Percentiles rank a stretch among this genome's conserved stretches.
Conservation (phyloP, 2,797 vertebrate species). For the Clarias platycephalus region DNA sequence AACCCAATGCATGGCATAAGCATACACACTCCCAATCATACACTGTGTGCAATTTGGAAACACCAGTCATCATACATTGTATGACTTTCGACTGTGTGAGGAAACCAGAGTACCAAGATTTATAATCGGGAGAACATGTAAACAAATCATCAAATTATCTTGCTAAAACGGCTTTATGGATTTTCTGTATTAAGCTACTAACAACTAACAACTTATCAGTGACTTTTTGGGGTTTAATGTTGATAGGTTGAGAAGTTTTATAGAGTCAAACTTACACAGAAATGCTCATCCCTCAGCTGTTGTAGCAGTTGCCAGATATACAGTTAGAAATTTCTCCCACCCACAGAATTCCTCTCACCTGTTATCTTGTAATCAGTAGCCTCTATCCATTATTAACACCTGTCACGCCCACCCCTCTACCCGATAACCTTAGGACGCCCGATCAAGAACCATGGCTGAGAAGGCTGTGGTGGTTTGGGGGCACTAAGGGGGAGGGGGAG, state of each 20-base stretch:
- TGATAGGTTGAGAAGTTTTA: slow-evolving; percentile 29
- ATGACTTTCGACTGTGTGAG: too few relatives aligned
- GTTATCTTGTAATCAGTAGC: slow-evolving; percentile 71
- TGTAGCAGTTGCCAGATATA: slow-evolving; percentile 46
- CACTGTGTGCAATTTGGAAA: too few relatives aligned
- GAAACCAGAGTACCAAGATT: too few relatives aligned
- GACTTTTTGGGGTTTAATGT: not conserved
- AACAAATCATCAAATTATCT: too few relatives aligned
- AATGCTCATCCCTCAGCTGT: slow-evolving; percentile 28
- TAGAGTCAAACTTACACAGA: slow-evolving; percentile 42
- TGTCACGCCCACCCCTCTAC: slow-evolving; percentile 63
- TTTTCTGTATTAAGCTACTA: not conserved
- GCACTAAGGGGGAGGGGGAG: not conserved
- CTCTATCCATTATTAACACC: slow-evolving; percentile 73
- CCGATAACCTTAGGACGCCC: slow-evolving; percentile 19
- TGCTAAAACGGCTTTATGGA: not conserved
- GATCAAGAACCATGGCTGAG: not conserved
- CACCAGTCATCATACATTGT: too few relatives aligned
- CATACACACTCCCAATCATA: too few relatives aligned
- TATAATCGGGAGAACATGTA: too few relatives aligned
- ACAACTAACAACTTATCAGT: slow-evolving; percentile 6
- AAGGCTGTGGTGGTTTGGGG: not conserved
- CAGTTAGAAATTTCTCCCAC: slow-evolving; percentile 38
- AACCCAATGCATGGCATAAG: too few relatives aligned
- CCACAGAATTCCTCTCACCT: slow-evolving; percentile 70